Evolutionary conservation across 1,140 invertebrate genomes (phyloP), one percentile per base, ranked within the genome.

Genomic region (Drosophila azteca): DNA sequence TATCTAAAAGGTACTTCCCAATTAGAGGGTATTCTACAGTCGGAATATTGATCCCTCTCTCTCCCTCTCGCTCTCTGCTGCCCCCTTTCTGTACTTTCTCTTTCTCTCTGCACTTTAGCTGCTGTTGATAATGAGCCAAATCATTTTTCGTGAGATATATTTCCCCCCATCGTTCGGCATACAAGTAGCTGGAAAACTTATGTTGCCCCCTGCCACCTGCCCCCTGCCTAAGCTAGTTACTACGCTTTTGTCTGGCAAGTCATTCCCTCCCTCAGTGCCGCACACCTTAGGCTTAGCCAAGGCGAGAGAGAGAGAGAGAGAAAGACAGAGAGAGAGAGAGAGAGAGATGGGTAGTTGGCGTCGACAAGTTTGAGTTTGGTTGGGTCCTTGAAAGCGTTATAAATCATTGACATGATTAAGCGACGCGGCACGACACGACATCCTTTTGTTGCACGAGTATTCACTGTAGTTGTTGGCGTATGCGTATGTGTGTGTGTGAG

Each of bases 341-440:
- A 3, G 20, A 3, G 60, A 45, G 45, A 31, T 29, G 45, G 45
- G 35, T 7, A 57, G 68, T 64, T 71, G 78, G 75, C 83, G 83
- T 88, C 83, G 83, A 85, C 82, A 85, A 85, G 78, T 85, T 85
- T 60, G 79, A 88, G 84, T 83, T 88, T 88, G 79, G 71, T 70
- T 64, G 64, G 79, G 71, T 88, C 79, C 83, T 88, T 88, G 83
- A 88, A 88, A 88, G 83, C 83, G 76, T 88, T 88, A 88, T 88
- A 88, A 88, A 88, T 88, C 83, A 88, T 88, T 88, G 83, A 79
- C 83, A 88, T 88, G 83, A 88, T 88, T 88, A 88, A 88, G 83
- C 76, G 84, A 78, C 76, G 73, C 75, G 79, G 82, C 82, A 87
- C 82, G 82, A 77, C 77, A 80, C 77, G 77, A 87, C 83, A 87